phyloP scores from a whole-genome alignment of 2,888 invertebrate genomes.

The Unio pictorum region DNA sequence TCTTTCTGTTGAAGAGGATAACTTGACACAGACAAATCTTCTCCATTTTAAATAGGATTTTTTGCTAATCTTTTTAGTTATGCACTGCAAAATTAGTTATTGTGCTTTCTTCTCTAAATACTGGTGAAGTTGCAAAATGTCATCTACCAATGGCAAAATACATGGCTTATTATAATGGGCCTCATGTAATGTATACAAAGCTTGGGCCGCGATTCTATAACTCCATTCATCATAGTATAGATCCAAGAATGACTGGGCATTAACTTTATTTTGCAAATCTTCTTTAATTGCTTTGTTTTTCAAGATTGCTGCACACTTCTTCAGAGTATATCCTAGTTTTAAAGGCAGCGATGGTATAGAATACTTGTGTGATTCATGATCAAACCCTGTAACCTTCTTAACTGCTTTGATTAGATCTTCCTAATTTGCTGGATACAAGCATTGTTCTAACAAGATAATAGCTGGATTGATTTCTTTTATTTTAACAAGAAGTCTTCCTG shows the following conservation, averaged over 20 bases:
- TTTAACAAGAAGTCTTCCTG: conserved; percentile 6
- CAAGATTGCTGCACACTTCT: conserved; percentile 10
- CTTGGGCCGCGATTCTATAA: conserved; percentile 9
- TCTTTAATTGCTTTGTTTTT: not conserved
- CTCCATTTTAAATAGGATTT: conserved; percentile 4
- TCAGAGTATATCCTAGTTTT: conserved; percentile 17
- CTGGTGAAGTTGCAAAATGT: conserved; percentile 6
- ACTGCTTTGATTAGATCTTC: conserved; percentile 6
- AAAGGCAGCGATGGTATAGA: conserved; percentile 18
- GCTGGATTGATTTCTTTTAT: conserved; percentile 7
- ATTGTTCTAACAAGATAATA: conserved; percentile 8
- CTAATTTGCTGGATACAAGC: conserved; percentile 9
- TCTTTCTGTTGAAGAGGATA: conserved; percentile 68
- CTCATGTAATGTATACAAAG: conserved; percentile 4
- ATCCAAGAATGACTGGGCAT: conserved; percentile 8
- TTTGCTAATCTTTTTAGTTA: not conserved
- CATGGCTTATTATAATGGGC: conserved; percentile 9
- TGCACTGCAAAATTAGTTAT: not conserved
- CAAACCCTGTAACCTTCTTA: conserved; percentile 12
- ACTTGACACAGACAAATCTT: conserved; percentile 17
- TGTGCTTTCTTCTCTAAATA: not conserved
- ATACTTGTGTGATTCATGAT: conserved; percentile 7
- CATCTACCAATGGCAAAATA: conserved; percentile 10
- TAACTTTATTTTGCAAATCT: conserved; percentile 5
- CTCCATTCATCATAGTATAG: conserved; percentile 14